Conservation (phyloP, 2,888 invertebrate species). For the Holacanthella duospinosa region DNA sequence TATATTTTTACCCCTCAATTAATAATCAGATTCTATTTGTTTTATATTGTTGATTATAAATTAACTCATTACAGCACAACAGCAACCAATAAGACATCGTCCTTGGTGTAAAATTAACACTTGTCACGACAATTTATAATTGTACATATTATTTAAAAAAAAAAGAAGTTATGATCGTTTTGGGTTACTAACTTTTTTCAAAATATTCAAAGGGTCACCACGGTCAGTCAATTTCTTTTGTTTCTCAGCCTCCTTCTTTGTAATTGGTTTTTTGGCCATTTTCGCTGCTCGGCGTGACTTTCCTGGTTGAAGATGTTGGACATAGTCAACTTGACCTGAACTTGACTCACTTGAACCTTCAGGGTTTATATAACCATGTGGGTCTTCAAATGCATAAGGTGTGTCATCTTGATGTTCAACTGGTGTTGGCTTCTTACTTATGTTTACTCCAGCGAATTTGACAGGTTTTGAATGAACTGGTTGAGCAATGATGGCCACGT, state of each 20-base stretch:
- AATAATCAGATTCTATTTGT: no score
- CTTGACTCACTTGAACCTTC: neutral
- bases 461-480: no score
- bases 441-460: no score
- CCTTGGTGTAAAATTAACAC: no score
- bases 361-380: neutral
- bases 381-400: neutral
- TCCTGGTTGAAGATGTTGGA: neutral
- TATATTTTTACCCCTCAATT: no score
- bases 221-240: neutral
- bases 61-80: no score
- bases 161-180: no score
- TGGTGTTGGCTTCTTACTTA: neutral
- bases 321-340: neutral
- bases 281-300: slow-evolving; percentile 7
- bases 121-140: no score
- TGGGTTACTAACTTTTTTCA: slow-evolving; percentile 5
- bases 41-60: no score
- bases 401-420: neutral
- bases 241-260: neutral
- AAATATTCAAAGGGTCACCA: slow-evolving; percentile 8
- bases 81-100: no score
- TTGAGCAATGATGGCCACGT: no score
- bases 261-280: slow-evolving; percentile 4
- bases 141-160: no score